Base-by-base conservation (phyloP, 2,888 invertebrate species). In the Standfussiana lucernea region DNA sequence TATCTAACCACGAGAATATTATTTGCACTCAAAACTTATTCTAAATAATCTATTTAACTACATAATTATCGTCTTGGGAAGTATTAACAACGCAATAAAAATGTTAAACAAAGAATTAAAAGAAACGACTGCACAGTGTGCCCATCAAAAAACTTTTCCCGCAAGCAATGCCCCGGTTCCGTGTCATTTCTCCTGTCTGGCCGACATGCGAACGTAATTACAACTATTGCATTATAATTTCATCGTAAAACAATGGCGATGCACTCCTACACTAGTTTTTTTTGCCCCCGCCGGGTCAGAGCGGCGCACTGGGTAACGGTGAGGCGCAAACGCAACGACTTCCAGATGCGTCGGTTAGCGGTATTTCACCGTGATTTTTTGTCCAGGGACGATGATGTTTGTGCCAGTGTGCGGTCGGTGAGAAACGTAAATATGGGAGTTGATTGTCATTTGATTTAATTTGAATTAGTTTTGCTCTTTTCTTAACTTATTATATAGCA, bases 291-390 rank as follows among this genome's bases (percentile, higher is more conserved):
- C 82, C 90, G 88, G 94, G 93, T 93, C 93, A 91, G 89, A 86
- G 86, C 86, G 89, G 91, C 80, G 87, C 83, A 86, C 90, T 82
- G 89, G 87, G 91, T 95, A 95, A 95, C 96, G 96, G 96, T 95
- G 95, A 93, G 93, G 92, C 92, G 92, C 91, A 90, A 82, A 93
- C 92, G 93, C 94, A 95, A 96, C 94, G 94, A 92, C 91, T 94
- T 93, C 95, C 96, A 96, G 96, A 96, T 96, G 96, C 92, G 93
- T 78, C 89, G 93, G 88, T 89, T 96, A 96, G 96, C 96, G 96
- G 96, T 96, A 95, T 93, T 92, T 92, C 91, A 90, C 91, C 87
- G 89, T 89, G 89, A 89, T 94, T 95, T 95, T 96, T 96, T 95
- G 93, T 93, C 90, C 87, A 88, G 87, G 82, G 88, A 90, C 89